phyloP scores from a whole-genome alignment of 1,140 invertebrate species.

The Bombus consobrinus region DNA sequence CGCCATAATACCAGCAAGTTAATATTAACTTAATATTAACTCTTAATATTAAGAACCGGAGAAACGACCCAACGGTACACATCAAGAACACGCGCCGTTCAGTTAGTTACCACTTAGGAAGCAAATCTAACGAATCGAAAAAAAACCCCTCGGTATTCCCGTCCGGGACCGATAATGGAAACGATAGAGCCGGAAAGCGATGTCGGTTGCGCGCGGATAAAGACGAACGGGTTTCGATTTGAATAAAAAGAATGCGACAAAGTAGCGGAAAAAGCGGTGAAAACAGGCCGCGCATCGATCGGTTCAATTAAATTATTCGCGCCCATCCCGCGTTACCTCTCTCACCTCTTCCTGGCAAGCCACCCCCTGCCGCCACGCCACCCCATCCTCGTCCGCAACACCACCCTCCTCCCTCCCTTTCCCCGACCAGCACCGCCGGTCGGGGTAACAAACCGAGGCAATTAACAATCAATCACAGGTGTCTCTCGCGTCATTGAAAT shows the following conservation, averaged over 20 bases:
- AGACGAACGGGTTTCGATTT: conserved; percentile 17
- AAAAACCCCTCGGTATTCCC: not conserved
- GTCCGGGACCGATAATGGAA: not conserved
- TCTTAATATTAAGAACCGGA: not conserved
- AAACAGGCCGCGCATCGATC: conserved; percentile 70
- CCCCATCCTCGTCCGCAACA: conserved; percentile 35
- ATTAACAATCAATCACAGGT: conserved; percentile 83
- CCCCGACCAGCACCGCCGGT: conserved; percentile 62
- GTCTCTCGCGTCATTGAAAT: conserved; percentile 83
- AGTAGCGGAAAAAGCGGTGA: conserved; percentile 57
- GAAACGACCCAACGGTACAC: too few relatives aligned
- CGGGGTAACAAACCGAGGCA: conserved; percentile 82
- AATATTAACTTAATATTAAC: too few relatives aligned
- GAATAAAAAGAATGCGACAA: conserved; percentile 38
- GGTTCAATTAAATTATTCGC: conserved; percentile 79
- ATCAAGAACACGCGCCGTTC: not conserved
- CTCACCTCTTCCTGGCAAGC: conserved; percentile 34
- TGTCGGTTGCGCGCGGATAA: not conserved
- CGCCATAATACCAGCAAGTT: not conserved
- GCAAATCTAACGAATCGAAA: not conserved
- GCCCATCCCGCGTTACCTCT: conserved; percentile 61
- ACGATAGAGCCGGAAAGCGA: not conserved
- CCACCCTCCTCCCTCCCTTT: conserved; percentile 8
- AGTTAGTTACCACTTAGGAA: too few relatives aligned
- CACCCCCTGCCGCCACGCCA: conserved; percentile 39